phyloP scores from a whole-genome alignment of 2,888 invertebrate genomes.

The Sericinus montela region DNA sequence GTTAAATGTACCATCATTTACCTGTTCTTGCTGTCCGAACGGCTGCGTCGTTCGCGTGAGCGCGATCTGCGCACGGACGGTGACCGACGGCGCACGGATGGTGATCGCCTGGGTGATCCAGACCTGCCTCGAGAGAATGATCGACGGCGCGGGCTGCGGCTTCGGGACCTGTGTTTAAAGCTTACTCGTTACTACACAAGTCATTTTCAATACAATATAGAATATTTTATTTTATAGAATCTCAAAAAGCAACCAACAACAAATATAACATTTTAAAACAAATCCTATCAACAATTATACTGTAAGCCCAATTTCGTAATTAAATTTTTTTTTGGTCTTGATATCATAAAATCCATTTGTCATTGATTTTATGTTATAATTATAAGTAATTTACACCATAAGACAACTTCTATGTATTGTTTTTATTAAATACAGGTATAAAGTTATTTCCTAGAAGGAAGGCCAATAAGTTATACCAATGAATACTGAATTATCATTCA shows the following conservation, averaged over 20 bases:
- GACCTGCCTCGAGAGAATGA: slow-evolving; percentile 69
- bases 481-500: too few species aligned
- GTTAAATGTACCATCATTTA: slow-evolving; percentile 25
- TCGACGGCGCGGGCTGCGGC: slow-evolving; percentile 69
- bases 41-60: slow-evolving; percentile 66
- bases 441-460: too few species aligned
- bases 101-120: slow-evolving; percentile 64
- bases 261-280: too few species aligned
- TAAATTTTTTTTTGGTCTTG: too few species aligned
- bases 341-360: too few species aligned
- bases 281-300: too few species aligned
- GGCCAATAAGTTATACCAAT: too few species aligned
- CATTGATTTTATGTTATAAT: too few species aligned
- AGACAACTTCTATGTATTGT: slow-evolving; percentile 36
- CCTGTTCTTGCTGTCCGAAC: slow-evolving; percentile 72
- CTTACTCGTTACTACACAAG: not conserved
- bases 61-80: slow-evolving; percentile 63
- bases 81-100: slow-evolving; percentile 63
- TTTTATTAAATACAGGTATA: slow-evolving; percentile 16
- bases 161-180: slow-evolving; percentile 52
- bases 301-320: too few species aligned
- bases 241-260: not conserved
- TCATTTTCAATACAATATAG: not conserved
- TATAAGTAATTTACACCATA: slow-evolving; percentile 22
- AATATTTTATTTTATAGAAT: not conserved